These are phyloP conservation scores for Ophonus ardosiacus DNA, from an alignment of 2,888 invertebrate species.

Conservation along the genomic window DNA sequence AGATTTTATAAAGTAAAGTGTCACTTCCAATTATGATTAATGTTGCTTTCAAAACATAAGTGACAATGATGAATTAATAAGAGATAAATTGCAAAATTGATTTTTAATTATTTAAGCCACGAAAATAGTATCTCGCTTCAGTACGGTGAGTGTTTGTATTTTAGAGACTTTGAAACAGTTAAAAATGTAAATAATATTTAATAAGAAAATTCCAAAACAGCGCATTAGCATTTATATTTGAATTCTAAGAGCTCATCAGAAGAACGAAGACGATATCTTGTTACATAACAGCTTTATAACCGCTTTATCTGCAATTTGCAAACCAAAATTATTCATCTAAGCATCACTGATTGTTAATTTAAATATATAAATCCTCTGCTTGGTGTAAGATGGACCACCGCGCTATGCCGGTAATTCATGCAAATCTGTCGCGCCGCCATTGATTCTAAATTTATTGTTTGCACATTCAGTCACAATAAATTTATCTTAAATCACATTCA, in stretches of 20 bases:
- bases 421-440: slow-evolving; percentile 46
- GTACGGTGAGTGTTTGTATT: background rate
- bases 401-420: slow-evolving; percentile 14
- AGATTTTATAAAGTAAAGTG: background rate
- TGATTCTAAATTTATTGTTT: slow-evolving; percentile 55
- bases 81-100: slow-evolving; percentile 22
- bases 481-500: slow-evolving; percentile 37
- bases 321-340: slow-evolving; percentile 60
- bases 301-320: slow-evolving; percentile 57
- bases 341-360: slow-evolving; percentile 60
- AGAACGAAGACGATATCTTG: slow-evolving; percentile 48
- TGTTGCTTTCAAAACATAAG: slow-evolving; percentile 5
- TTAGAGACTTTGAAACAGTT: slow-evolving; percentile 11
- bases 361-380: slow-evolving; percentile 49
- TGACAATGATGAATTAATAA: slow-evolving; percentile 20
- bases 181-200: slow-evolving; percentile 55
- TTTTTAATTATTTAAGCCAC: slow-evolving; percentile 10
- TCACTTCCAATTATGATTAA: slow-evolving; percentile 5
- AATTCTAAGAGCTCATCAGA: slow-evolving; percentile 69
- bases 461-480: slow-evolving; percentile 47
- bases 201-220: slow-evolving; percentile 55
- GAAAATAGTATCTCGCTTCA: background rate
- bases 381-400: background rate
- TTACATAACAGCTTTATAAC: slow-evolving; percentile 58
- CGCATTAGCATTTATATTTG: slow-evolving; percentile 74